A percentile compares a stretch with the other conserved stretches of the same genome.
These are phyloP conservation scores for honey bee (Apis mellifera) DNA, from an alignment of 1,140 invertebrate genomes.

Conservation along the genomic window Amel_HAv3.1 CM009931.2:1512501-1513000, in stretches of 20 bases:
- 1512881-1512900: constrained; percentile 16
- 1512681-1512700: constrained; percentile 27
- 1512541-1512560: no score
- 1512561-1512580: no score
- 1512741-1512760: constrained; percentile 31
- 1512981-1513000: no score
- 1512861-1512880: constrained; percentile 20
- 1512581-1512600: no score
- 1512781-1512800: constrained; percentile 40
- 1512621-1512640: no score
- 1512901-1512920: not conserved
- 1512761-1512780: constrained; percentile 44
- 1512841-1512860: constrained; percentile 23
- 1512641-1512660: no score
- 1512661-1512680: constrained; percentile 28
- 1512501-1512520: no score
- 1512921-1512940: no score
- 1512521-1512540: no score
- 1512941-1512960: not conserved
- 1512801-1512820: constrained; percentile 32
- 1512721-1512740: constrained; percentile 42
- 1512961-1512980: not conserved
- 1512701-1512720: constrained; percentile 41
- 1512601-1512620: no score
- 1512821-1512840: not conserved